These are phyloP conservation scores for Bombus difficillimus DNA, from an alignment of 1,140 invertebrate species.

Conservation along the genomic window DNA sequence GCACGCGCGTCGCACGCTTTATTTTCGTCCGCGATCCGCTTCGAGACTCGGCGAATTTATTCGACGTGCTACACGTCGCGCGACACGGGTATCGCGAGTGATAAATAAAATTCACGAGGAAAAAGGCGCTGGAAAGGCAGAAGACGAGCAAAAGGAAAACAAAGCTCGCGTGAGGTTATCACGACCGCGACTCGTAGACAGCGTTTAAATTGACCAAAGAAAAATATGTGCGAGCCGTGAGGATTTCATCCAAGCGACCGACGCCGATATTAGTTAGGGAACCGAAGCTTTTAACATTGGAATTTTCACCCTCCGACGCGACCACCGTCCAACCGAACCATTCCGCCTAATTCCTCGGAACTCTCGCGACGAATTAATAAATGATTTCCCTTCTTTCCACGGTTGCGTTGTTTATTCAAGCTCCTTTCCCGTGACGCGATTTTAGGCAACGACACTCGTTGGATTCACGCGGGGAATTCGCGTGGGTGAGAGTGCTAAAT, in stretches of 20 bases:
- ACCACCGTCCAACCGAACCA: neutral
- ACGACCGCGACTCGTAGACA: constrained; percentile 47
- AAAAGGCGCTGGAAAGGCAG: neutral
- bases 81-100: constrained; percentile 28
- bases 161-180: constrained; percentile 27
- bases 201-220: constrained; percentile 64
- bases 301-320: constrained; percentile 5
- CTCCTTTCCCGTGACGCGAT: neutral
- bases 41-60: constrained; percentile 72
- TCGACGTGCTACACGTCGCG: constrained; percentile 35
- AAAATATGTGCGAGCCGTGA: constrained; percentile 36
- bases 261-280: constrained; percentile 42
- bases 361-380: constrained; percentile 5
- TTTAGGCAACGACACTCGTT: neutral
- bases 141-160: neutral
- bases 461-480: constrained; percentile 9
- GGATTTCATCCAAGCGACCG: neutral
- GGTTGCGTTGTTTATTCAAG: constrained; percentile 10
- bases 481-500: constrained; percentile 34
- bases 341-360: neutral
- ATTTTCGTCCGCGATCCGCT: constrained; percentile 55
- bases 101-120: constrained; percentile 62
- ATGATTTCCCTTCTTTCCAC: neutral
- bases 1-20: constrained; percentile 49
- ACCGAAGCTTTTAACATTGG: constrained; percentile 33